These are phyloP conservation scores for Theocolax elegans DNA, from an alignment of 1,140 invertebrate genomes.

Conservation along the genomic window DNA sequence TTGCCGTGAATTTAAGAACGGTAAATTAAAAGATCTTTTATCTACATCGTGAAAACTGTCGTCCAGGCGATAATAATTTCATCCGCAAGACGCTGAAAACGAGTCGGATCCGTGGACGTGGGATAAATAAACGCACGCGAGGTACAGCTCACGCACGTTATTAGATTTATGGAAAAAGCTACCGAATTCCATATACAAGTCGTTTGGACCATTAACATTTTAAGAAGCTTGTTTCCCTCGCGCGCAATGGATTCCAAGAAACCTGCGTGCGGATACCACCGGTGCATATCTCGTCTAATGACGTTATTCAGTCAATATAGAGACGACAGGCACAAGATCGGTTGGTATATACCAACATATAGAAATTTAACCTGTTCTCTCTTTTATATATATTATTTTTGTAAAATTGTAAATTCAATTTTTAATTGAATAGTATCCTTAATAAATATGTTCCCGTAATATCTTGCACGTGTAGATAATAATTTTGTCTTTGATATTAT, in stretches of 20 bases:
- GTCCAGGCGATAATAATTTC: conserved; percentile 25
- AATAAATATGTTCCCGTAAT: too few species aligned
- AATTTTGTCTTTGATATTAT: too few species aligned
- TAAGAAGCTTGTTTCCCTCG: conserved; percentile 41
- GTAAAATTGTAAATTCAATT: too few species aligned
- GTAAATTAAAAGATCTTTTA: conserved; percentile 10
- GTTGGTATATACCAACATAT: neutral
- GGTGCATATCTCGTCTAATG: conserved; percentile 42
- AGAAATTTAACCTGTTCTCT: neutral
- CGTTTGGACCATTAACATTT: conserved; percentile 45
- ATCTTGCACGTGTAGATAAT: too few species aligned
- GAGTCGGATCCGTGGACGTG: neutral
- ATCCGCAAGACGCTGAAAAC: conserved; percentile 13
- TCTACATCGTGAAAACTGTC: conserved; percentile 30
- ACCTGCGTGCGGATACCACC: too few species aligned
- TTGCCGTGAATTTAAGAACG: neutral
- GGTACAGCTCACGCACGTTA: conserved; percentile 29
- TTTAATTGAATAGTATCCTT: too few species aligned
- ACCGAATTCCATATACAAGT: conserved; percentile 51
- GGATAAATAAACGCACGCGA: neutral
- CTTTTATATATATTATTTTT: too few species aligned
- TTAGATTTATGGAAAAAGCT: conserved; percentile 46
- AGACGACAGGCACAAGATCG: conserved; percentile 41
- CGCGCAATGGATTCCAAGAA: neutral
- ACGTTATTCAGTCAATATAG: conserved; percentile 54